Conservation (phyloP, 2,797 vertebrate genomes). For the Parotocinclus haroldoi region DNA sequence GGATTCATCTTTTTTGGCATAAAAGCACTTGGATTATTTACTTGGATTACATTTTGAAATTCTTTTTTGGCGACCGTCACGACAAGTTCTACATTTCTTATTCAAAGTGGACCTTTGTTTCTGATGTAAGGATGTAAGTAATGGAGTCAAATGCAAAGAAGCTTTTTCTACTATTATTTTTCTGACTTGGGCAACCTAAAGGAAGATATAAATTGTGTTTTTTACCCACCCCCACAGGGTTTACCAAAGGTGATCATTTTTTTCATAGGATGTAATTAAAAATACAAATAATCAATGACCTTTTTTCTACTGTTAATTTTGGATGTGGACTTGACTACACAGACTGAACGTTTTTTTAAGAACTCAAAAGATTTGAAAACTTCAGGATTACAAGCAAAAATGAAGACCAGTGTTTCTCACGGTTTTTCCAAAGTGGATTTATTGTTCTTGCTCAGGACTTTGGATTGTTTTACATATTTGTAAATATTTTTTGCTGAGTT, state of each 20-base stretch:
- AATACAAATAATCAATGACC: background rate
- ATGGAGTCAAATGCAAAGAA: background rate
- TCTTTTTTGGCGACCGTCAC: background rate
- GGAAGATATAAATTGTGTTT: no score
- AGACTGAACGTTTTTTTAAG: background rate
- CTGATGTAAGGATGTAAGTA: slow-evolving; percentile 8
- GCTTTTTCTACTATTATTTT: slow-evolving; percentile 4
- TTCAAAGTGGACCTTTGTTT: slow-evolving; percentile 8
- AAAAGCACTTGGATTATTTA: no score
- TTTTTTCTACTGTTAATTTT: background rate
- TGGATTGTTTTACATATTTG: background rate
- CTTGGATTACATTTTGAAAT: slow-evolving; percentile 33
- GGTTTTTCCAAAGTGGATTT: slow-evolving; percentile 19
- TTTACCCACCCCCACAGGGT: no score
- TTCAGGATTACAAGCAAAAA: no score
- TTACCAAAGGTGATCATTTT: no score
- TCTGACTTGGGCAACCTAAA: background rate
- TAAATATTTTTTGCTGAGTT: slow-evolving; percentile 18
- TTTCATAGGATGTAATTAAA: no score
- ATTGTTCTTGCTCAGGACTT: slow-evolving; percentile 5
- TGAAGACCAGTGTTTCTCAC: no score
- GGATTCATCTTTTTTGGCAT: no score
- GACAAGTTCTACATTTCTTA: background rate
- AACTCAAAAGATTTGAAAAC: background rate
- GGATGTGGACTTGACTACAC: no score